phyloP scores from a whole-genome alignment of 2,113 vertebrate genomes.

The Engystomops pustulosus region DNA sequence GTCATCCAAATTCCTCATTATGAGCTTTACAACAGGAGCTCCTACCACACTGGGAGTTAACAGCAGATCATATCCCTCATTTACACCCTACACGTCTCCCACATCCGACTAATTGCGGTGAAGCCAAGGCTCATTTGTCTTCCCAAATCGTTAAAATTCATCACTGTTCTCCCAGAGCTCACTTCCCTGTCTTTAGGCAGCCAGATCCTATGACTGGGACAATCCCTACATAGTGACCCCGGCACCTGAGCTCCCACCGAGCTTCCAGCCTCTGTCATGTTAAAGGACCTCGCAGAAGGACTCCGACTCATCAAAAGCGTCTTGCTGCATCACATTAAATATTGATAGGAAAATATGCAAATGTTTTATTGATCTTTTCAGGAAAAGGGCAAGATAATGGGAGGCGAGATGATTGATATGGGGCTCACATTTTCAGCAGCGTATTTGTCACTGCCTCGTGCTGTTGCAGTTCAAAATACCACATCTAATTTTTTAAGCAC shows the following conservation, averaged over 20 bases:
- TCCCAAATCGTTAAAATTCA: conserved; percentile 82
- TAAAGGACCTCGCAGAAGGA: conserved; percentile 74
- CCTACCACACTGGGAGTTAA: conserved; percentile 82
- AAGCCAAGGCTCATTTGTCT: conserved; percentile 84
- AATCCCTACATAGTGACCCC: conserved; percentile 73
- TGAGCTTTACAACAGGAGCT: conserved; percentile 78
- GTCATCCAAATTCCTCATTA: conserved; percentile 81
- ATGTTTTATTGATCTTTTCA: conserved; percentile 82
- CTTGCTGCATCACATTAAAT: conserved; percentile 84
- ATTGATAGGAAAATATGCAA: conserved; percentile 87
- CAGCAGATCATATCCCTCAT: conserved; percentile 87
- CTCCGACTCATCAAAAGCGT: conserved; percentile 74
- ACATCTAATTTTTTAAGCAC: conserved; percentile 9
- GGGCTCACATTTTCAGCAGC: conserved; percentile 64
- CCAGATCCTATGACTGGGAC: conserved; percentile 76
- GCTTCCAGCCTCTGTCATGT: conserved; percentile 77
- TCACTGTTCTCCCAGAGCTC: conserved; percentile 70
- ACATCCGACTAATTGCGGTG: conserved; percentile 83
- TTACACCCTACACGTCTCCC: conserved; percentile 85
- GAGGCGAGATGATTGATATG: conserved; percentile 65
- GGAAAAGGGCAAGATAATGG: conserved; percentile 71
- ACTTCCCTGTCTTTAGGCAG: conserved; percentile 68
- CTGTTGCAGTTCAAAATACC: not conserved
- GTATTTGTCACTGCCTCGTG: conserved; percentile 47
- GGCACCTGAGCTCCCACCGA: conserved; percentile 70